phyloP scores from a whole-genome alignment of 2,797 vertebrate species.

The Aplochiton taeniatus region DNA sequence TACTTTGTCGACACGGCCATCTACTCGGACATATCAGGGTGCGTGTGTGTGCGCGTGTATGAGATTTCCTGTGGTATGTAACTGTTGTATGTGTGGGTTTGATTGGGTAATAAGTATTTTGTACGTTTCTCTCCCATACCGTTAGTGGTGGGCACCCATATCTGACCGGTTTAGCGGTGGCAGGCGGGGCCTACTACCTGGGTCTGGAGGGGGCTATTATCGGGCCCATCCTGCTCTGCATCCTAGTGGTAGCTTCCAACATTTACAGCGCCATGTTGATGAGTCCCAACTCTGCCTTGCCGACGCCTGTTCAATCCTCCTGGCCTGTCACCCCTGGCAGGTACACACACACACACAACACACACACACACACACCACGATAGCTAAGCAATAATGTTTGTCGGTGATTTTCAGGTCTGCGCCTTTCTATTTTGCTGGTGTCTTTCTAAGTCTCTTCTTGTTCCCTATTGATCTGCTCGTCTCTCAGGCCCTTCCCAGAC shows the following conservation, averaged over 20 bases:
- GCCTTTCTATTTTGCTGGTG: neutral
- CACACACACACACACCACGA: constrained; percentile 44
- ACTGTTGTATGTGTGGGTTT: constrained; percentile 2
- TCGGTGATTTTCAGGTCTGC: neutral
- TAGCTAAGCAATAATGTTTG: neutral
- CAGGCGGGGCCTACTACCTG: constrained; percentile 94
- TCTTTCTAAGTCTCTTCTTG: constrained; percentile 10
- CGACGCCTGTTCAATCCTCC: constrained; percentile 83
- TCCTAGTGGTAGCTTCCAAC: constrained; percentile 96
- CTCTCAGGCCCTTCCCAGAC: constrained; percentile 64
- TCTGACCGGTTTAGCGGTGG: constrained; percentile 93
- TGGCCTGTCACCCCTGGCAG: constrained; percentile 81
- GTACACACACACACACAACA: constrained; percentile 55
- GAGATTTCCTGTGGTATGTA: neutral
- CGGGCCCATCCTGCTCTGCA: constrained; percentile 96
- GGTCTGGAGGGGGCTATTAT: constrained; percentile 98
- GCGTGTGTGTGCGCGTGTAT: constrained; percentile 16
- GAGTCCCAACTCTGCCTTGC: constrained; percentile 87
- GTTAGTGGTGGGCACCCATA: constrained; percentile 95
- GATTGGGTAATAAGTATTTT: neutral
- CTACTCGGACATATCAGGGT: constrained; percentile 99
- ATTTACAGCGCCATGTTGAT: constrained; percentile 98
- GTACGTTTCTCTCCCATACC: constrained; percentile 3
- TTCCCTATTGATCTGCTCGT: neutral
- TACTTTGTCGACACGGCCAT: constrained; percentile 98